Conservation (phyloP, 2,797 vertebrate genomes). For the Rhadinocentrus ornatus region DNA sequence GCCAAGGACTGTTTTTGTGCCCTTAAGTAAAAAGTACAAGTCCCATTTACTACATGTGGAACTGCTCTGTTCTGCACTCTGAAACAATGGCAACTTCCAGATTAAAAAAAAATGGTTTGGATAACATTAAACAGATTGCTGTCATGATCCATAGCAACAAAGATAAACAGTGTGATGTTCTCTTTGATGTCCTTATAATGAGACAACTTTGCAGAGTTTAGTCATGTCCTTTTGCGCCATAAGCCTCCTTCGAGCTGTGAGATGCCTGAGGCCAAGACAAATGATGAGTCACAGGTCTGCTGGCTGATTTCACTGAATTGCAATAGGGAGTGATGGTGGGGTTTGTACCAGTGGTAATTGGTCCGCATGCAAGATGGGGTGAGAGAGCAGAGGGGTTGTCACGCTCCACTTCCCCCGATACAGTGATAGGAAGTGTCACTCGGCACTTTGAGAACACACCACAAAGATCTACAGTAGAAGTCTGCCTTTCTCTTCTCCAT, state of each 20-base stretch:
- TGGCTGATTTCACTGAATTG: slow-evolving; percentile 46
- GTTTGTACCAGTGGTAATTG: slow-evolving; percentile 51
- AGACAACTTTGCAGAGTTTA: slow-evolving; percentile 16
- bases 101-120: background rate
- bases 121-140: background rate
- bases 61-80: background rate
- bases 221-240: slow-evolving; percentile 27
- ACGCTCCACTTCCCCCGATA: slow-evolving; percentile 66
- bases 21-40: background rate
- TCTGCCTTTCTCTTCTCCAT: slow-evolving; percentile 42
- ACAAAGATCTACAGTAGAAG: slow-evolving; percentile 37
- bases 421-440: slow-evolving; percentile 67
- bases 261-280: slow-evolving; percentile 40
- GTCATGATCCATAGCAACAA: background rate
- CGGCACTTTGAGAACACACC: slow-evolving; percentile 57
- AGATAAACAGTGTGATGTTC: slow-evolving; percentile 7
- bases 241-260: slow-evolving; percentile 13
- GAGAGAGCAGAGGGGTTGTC: slow-evolving; percentile 52
- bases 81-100: background rate
- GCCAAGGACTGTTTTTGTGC: slow-evolving; percentile 1
- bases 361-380: slow-evolving; percentile 52
- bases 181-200: slow-evolving; percentile 2
- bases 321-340: background rate
- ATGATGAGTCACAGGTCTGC: slow-evolving; percentile 68
- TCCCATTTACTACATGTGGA: background rate